phyloP scores from a whole-genome alignment of 2,113 vertebrate species.

The Megalops atlanticus region DNA sequence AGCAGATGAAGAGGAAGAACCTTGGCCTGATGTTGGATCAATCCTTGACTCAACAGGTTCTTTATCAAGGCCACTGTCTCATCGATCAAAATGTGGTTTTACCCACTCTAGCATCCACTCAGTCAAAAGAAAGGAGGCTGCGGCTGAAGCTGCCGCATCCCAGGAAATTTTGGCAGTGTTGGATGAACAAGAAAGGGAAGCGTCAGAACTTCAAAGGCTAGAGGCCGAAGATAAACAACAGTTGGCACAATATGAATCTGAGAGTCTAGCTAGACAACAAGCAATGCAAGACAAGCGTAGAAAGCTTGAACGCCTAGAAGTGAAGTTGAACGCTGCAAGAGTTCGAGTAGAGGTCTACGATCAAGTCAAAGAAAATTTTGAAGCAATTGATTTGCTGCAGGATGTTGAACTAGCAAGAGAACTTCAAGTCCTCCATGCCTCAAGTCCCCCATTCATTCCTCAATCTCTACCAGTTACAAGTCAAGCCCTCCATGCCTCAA shows the following conservation, averaged over 20 bases:
- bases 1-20: slow-evolving; percentile 24
- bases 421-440: background rate
- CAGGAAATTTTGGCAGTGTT: slow-evolving; percentile 38
- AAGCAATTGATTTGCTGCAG: too few species aligned
- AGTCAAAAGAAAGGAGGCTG: slow-evolving; percentile 28
- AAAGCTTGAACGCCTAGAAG: slow-evolving; percentile 37
- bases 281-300: slow-evolving; percentile 31
- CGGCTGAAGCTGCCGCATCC: slow-evolving; percentile 36
- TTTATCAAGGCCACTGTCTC: slow-evolving; percentile 14
- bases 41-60: slow-evolving; percentile 29
- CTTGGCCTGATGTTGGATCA: slow-evolving; percentile 40
- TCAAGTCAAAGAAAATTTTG: slow-evolving; percentile 23
- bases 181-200: slow-evolving; percentile 39
- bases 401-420: too few species aligned
- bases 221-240: slow-evolving; percentile 30
- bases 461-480: slow-evolving; percentile 15
- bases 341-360: slow-evolving; percentile 32
- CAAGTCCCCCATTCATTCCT: slow-evolving; percentile 14
- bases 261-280: slow-evolving; percentile 39
- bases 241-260: slow-evolving; percentile 31
- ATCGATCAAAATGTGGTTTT: slow-evolving; percentile 29
- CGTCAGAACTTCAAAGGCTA: slow-evolving; percentile 24
- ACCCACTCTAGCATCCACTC: slow-evolving; percentile 22
- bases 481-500: background rate
- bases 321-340: slow-evolving; percentile 35